Evolutionary conservation across 2,797 vertebrate species (phyloP), one percentile per base, ranked within the genome.

Genomic region (Sebastes dallii): DNA sequence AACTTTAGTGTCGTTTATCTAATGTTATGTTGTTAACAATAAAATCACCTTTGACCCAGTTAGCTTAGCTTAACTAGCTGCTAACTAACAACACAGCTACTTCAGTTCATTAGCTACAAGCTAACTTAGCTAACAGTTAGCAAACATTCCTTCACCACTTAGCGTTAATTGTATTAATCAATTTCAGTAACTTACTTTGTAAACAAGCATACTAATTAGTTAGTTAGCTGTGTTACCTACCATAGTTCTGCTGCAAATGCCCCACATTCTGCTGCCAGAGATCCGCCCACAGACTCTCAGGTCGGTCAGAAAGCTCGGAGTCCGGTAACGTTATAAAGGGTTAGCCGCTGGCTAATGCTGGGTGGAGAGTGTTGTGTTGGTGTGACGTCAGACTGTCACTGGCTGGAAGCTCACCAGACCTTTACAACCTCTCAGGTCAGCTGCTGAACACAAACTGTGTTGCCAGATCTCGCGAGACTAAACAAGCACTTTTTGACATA

Each of bases 231-330:
- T 20, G 18, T 20, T 81, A 94, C 97, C 97, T 71, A 98, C 97
- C 97, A 94, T 88, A 5, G 91, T 94, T 91, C 95, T 96, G 79
- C 93, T 94, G 52, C 95, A 90, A 78, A 96, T 91, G 67, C 94
- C 92, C 91, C 97, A 95, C 97, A 98, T 97, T 69, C 12, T 92
- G 84, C 24, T 10, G 58, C 55, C 62, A 46, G 4, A 81, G 78
- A 80, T 78, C 86, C 90, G 84, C 88, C 92, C 92, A 77, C 89
- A 75, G 24, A 60, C 42, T 46, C 6, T 46, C 42, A 50, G 46
- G 39, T 6, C 39, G 13, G 13, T 20, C 16, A 36, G 18, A 39
- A 7, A 20, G 46, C 46, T 50, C 46, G 8, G 8, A 8, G 46
- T 50, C 46, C 18, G 8, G 42, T 2, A 46, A 6, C 36, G 36